Percentiles rank a stretch among this genome's conserved stretches.
phyloP scores from a whole-genome alignment of 2,113 vertebrate genomes.

The Zosterops borbonicus region DNA sequence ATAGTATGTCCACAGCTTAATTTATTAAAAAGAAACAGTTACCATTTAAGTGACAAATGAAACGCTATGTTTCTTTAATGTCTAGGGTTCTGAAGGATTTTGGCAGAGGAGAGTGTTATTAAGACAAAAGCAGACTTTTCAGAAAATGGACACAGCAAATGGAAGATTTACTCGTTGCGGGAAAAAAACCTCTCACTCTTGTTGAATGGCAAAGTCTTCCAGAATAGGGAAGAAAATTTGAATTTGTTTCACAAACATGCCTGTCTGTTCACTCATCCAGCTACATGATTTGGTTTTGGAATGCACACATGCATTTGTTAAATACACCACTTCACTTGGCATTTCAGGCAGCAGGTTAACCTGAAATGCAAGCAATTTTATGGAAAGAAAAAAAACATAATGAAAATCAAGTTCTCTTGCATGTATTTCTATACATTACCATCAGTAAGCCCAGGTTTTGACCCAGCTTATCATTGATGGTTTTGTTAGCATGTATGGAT shows the following conservation, averaged over 20 bases:
- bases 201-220: not conserved
- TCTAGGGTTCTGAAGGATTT: not conserved
- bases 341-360: conserved; percentile 19
- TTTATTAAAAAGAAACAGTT: conserved; percentile 9
- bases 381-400: not conserved
- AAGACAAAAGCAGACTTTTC: not conserved
- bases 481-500: conserved; percentile 57
- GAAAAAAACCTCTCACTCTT: not conserved
- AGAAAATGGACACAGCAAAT: not conserved
- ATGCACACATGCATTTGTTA: not conserved
- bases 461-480: not conserved
- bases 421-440: conserved; percentile 54
- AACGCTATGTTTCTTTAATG: not conserved
- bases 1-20: not conserved
- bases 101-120: not conserved
- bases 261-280: not conserved
- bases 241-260: not conserved
- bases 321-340: conserved; percentile 38
- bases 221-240: not conserved
- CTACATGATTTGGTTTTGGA: not conserved
- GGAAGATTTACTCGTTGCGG: not conserved
- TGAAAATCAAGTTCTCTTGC: conserved; percentile 71
- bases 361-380: not conserved
- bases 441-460: conserved; percentile 7
- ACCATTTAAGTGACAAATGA: not conserved